Conservation (phyloP, 2,888 invertebrate genomes). For the Noctua fimbriata region DNA sequence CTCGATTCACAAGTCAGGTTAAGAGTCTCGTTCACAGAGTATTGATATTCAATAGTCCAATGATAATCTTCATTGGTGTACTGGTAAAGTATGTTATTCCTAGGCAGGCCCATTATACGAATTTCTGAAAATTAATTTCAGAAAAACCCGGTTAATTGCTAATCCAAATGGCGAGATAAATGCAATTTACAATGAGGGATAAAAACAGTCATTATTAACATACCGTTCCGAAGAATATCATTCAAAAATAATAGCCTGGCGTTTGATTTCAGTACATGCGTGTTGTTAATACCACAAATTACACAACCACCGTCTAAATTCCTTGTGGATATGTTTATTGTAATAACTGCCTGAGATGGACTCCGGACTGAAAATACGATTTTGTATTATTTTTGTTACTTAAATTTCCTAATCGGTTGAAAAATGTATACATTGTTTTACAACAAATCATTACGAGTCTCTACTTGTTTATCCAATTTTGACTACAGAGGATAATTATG, state of each 20-base stretch:
- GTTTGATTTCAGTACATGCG: not conserved
- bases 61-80: not conserved
- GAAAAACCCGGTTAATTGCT: no score
- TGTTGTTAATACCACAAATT: not conserved
- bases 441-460: no score
- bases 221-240: conserved; percentile 5
- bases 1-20: conserved; percentile 6
- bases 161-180: not conserved
- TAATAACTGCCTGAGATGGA: not conserved
- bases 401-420: no score
- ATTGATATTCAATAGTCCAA: conserved; percentile 32
- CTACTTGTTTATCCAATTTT: no score
- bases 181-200: not conserved
- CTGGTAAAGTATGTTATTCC: conserved; percentile 33
- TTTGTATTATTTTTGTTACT: no score
- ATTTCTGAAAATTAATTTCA: conserved; percentile 23
- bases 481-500: no score
- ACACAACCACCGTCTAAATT: not conserved
- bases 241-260: not conserved
- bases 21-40: conserved; percentile 19
- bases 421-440: no score
- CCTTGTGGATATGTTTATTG: not conserved
- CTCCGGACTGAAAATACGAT: not conserved
- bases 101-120: conserved; percentile 15
- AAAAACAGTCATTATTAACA: not conserved